Percentiles rank a stretch among this genome's conserved stretches.
These are phyloP conservation scores for Ancistrus triradiatus DNA, from an alignment of 2,113 vertebrate genomes.

Conservation along the genomic window DNA sequence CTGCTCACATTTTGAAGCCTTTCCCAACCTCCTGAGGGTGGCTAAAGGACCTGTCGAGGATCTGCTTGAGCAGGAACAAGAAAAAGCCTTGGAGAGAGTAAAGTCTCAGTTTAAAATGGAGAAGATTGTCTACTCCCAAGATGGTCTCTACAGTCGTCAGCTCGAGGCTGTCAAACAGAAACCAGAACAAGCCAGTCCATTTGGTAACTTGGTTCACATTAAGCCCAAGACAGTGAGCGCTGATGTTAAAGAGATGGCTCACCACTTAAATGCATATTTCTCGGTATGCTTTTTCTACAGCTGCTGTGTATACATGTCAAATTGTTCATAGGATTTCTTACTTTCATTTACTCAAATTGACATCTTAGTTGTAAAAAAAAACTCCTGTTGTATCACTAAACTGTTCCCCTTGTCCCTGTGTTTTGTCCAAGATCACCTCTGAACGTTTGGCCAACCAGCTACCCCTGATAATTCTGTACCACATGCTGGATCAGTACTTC, in stretches of 20 bases:
- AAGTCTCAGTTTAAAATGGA: constrained; percentile 70
- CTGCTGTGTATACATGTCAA: no score
- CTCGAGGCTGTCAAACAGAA: constrained; percentile 14
- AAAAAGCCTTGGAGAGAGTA: constrained; percentile 48
- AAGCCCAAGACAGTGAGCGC: no score
- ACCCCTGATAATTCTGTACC: constrained; percentile 68
- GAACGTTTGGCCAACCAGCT: constrained; percentile 65
- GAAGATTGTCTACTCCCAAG: constrained; percentile 67
- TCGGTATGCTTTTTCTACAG: no score
- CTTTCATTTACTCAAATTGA: no score
- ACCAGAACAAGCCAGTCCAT: no score
- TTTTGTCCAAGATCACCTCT: constrained; percentile 55
- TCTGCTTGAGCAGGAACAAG: constrained; percentile 48
- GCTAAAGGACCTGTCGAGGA: constrained; percentile 62
- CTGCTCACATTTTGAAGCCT: constrained; percentile 52
- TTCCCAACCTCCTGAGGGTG: constrained; percentile 55
- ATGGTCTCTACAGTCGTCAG: constrained; percentile 30
- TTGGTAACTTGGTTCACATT: no score
- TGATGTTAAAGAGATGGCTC: constrained; percentile 30
- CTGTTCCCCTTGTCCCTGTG: no score
- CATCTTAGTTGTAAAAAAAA: no score
- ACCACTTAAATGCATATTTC: constrained; percentile 28
- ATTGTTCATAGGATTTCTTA: no score
- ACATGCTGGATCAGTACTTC: constrained; percentile 53
- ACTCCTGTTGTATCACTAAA: no score